Evolutionary conservation across 2,888 invertebrate species (phyloP), one percentile per base, ranked within the genome.

Genomic region (Agrochola lychnidis): DNA sequence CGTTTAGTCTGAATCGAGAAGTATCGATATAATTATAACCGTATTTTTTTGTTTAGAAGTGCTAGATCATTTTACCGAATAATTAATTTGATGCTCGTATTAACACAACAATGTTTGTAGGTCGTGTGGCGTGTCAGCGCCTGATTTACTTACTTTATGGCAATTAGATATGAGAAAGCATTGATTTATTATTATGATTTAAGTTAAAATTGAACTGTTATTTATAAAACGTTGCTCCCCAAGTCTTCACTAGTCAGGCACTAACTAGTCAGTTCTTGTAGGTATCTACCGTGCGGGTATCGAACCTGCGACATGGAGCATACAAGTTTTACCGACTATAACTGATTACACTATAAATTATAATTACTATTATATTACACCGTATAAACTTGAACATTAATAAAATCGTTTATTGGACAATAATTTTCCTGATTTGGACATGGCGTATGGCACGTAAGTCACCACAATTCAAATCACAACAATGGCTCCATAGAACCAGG

Each of bases 71-170:
- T 66, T 51, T 36, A 48, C 2, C 22, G 10, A 48, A 19, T 56
- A 76, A 59, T 66, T 61, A 45, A 66, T 51, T 76, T 51, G n/a
- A 51, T 40, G n/a, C 42, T 75, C 30, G 19, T 64, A 51, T 22
- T 63, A 56, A 12, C 42, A 40, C 25, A 25, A 57, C n/a, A 19
- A 48, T 51, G n/a, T 61, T 22, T 45, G 42, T 67, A 62, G 45
- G 61, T 53, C 45, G 45, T 45, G 45, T 45, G 14, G 4, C 42
- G 59, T 22, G 14, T 14, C 45, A 62, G 16, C 67, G 16, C 16
- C 16, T 53, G 22, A 76, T 66, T 53, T 22, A 76, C 36, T 53
- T 53, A 9, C 40, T 36, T 14, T 30, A 36, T n/a, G 16, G 6
- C 42, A 14, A 62, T 2, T 53, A 19, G 10, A 19, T n/a, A 73